Base-by-base conservation (phyloP, 2,888 invertebrate species). In the Entomobrya multifasciata region DNA sequence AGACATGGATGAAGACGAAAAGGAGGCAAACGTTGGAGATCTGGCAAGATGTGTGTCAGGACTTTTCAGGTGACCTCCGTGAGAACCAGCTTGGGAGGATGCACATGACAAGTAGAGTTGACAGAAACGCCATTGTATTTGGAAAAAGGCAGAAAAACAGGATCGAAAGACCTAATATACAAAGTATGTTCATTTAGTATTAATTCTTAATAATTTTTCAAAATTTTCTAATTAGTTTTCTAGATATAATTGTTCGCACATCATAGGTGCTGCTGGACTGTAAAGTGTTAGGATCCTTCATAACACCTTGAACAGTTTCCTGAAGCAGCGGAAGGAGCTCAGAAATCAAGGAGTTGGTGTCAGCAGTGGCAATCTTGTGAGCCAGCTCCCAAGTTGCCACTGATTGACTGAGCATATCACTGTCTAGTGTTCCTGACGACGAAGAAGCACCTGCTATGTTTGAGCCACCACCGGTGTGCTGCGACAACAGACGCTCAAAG, bases 121-220 rank as follows among this genome's bases (percentile, higher is more conserved):
- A 81, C 91, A 91, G 67, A 91, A 91, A 36, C 91, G 88, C 91
- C 91, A 91, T 67, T 91, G 91, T n/a, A 91, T 91, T 91, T 91
- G 91, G 74, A 91, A 91, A 86, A 91, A 91, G 74, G 91, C 90
- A 86, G 91, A 91, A 65, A 91, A 91, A 86, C 91, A 91, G 57
- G 90, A 90, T 65, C 91, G 90, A 90, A 91, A 90, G 89, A 91
- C 90, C 90, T 90, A 55, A n/a, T 47, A 41, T 36, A 8, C 4
- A 36, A 36, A 36, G 5, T 36, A n/a, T n/a, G n/a, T n/a, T n/a
- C n/a, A n/a, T n/a, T n/a, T n/a, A n/a, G n/a, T n/a, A n/a, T n/a
- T n/a, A n/a, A n/a, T n/a, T n/a, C n/a, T n/a, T n/a, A n/a, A n/a
- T n/a, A n/a, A n/a, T n/a, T n/a, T n/a, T n/a, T n/a, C n/a, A n/a